Conservation (phyloP, 1,140 invertebrate species). For the Cardiocondyla obscurior region DNA sequence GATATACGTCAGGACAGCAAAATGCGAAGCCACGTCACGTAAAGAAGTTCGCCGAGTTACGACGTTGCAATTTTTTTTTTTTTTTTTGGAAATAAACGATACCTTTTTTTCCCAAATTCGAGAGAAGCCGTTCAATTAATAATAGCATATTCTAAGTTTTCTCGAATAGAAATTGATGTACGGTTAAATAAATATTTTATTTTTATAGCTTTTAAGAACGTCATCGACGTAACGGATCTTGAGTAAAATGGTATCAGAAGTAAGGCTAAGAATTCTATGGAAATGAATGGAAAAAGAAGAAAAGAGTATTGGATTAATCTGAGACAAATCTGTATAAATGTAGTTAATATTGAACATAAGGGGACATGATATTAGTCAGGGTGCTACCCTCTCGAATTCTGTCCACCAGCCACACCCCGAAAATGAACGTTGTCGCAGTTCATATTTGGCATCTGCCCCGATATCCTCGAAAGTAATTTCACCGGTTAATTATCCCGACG, state of each 20-base stretch:
- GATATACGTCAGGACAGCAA: conserved; percentile 45
- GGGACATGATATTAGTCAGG: conserved; percentile 48
- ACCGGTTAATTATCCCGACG: neutral
- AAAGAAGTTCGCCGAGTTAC: conserved; percentile 24
- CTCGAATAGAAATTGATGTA: neutral
- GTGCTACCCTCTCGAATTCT: conserved; percentile 72
- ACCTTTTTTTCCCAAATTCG: neutral
- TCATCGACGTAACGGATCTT: conserved; percentile 28
- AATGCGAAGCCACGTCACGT: conserved; percentile 27
- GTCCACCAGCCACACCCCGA: conserved; percentile 72
- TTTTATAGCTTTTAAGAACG: neutral
- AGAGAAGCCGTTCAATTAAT: neutral
- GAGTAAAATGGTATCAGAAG: conserved; percentile 31
- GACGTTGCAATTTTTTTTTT: conserved; percentile 1
- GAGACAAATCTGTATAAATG: conserved; percentile 77
- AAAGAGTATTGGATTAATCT: conserved; percentile 82
- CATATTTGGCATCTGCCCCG: conserved; percentile 74
- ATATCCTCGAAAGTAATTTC: neutral
- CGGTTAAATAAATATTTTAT: neutral
- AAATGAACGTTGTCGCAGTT: conserved; percentile 67
- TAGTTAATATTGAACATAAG: conserved; percentile 61
- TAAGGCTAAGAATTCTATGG: conserved; percentile 49
- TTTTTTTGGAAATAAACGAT: neutral
- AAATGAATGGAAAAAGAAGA: conserved; percentile 75
- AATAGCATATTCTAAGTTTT: neutral